Evolutionary conservation across 2,797 vertebrate species (phyloP), one percentile per base, ranked within the genome.

Genomic region (Holocentrus rufus): DNA sequence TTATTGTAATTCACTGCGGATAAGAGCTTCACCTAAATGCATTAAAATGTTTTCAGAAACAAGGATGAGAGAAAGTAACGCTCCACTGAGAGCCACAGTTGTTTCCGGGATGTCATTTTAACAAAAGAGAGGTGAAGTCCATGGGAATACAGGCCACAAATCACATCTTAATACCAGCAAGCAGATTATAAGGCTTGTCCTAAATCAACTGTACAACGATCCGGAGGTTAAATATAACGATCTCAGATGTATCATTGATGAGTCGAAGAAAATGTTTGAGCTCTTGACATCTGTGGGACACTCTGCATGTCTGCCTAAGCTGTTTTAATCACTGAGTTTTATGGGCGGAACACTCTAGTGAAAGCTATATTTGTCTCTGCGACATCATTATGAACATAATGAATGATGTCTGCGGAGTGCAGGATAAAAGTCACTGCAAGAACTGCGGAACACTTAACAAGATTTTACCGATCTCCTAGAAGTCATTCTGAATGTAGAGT

Each of bases 41-140:
- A 58, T 47, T 65, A 77, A 80, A 68, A 66, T 77, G 36, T 83
- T 76, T 76, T 82, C 75, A 82, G 65, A 85, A 84, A 87, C 22
- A 42, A 56, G 66, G 74, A 84, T 85, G 63, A 87, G 84, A 83
- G 66, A 49, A 2, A 13, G 3, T 10, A 54, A 72, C 42, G 55
- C 30, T 25, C 61, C 60, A 67, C 50, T 47, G 50, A 77, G 65
- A 72, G 74, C 42, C 80, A 63, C 76, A 72, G 81, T 71, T 83
- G 50, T 72, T 46, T 75, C 39, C 20, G 18, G n/a, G 6, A 55
- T 84, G 65, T 73, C 39, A 73, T 79, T 79, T 77, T 54, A 23
- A 56, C n/a, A 7, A 22, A 78, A 72, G 42, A 64, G n/a, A 65
- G 58, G 47, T 7, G 34, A 46, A 0, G 7, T 76, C 60, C 20